phyloP scores from a whole-genome alignment of 2,113 vertebrate genomes.

The Okapia johnstoni region DNA sequence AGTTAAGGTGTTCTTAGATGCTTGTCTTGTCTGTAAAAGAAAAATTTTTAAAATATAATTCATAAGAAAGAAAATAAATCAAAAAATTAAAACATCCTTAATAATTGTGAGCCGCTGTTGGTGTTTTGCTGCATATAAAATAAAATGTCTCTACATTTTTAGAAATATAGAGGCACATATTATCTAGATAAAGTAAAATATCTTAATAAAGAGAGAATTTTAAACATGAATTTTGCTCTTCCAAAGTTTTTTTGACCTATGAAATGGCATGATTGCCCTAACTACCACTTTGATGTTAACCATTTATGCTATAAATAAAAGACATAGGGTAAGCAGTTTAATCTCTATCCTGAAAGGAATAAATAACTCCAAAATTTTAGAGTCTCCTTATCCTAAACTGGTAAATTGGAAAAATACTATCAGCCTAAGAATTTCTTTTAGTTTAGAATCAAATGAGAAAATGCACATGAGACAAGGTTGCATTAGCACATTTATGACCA shows the following conservation, averaged over 20 bases:
- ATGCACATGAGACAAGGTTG: neutral
- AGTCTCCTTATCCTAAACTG: neutral
- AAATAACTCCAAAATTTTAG: slow-evolving; percentile 13
- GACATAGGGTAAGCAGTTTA: neutral
- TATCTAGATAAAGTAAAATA: neutral
- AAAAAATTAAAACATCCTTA: neutral
- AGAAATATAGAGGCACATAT: neutral
- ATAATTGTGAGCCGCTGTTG: neutral
- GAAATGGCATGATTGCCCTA: neutral
- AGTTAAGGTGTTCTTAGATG: neutral
- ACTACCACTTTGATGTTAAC: neutral
- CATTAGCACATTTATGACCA: neutral
- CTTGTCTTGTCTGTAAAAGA: neutral
- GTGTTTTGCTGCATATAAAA: neutral
- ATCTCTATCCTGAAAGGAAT: neutral
- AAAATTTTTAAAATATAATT: neutral
- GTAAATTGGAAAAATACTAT: neutral
- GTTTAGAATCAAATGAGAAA: neutral
- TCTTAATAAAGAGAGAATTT: neutral
- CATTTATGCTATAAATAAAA: neutral
- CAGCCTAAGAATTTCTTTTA: neutral
- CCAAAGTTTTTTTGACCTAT: neutral
- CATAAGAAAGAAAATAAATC: neutral
- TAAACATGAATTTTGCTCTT: neutral
- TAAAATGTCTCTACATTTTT: neutral